A percentile compares a stretch with the other conserved stretches of the same genome.
Evolutionary conservation across 2,113 vertebrate genomes (phyloP).

Genomic region (Glaucomys volans): DNA sequence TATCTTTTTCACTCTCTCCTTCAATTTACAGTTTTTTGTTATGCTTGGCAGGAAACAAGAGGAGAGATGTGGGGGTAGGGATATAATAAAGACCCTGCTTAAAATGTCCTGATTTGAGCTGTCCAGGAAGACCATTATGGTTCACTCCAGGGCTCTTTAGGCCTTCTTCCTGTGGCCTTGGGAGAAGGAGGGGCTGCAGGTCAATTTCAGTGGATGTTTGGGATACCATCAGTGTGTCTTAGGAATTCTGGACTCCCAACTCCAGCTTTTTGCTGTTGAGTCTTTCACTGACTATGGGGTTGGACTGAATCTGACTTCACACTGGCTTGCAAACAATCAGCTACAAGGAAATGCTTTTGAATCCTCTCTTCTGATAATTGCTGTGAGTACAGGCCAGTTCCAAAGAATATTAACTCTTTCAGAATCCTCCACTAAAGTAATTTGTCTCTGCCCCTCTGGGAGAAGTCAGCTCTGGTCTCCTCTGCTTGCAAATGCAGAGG

Average conservation of each 20-base stretch:
- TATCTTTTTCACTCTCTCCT: not conserved
- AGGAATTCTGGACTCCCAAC: not conserved
- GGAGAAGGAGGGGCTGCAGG: not conserved
- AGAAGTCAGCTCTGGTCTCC: not conserved
- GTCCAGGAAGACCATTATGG: not conserved
- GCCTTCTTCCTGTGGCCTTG: not conserved
- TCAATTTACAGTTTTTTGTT: not conserved
- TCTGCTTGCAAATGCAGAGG: not conserved
- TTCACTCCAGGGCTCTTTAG: not conserved
- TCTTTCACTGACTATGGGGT: not conserved
- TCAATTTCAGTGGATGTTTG: not conserved
- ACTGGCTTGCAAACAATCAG: accelerated
- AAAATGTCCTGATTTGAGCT: not conserved
- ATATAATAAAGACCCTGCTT: not conserved
- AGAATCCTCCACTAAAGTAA: not conserved
- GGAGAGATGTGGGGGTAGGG: not conserved
- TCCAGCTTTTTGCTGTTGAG: not conserved
- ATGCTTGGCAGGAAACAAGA: not conserved
- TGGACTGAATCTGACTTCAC: not conserved
- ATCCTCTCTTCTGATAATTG: not conserved
- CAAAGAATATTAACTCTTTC: not conserved
- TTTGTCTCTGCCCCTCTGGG: not conserved
- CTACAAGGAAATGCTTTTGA: not conserved
- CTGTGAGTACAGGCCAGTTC: not conserved
- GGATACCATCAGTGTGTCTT: not conserved